A percentile compares a stretch with the other conserved stretches of the same genome.
Conservation (phyloP, 2,888 invertebrate species). For the Diadromus collaris region DNA sequence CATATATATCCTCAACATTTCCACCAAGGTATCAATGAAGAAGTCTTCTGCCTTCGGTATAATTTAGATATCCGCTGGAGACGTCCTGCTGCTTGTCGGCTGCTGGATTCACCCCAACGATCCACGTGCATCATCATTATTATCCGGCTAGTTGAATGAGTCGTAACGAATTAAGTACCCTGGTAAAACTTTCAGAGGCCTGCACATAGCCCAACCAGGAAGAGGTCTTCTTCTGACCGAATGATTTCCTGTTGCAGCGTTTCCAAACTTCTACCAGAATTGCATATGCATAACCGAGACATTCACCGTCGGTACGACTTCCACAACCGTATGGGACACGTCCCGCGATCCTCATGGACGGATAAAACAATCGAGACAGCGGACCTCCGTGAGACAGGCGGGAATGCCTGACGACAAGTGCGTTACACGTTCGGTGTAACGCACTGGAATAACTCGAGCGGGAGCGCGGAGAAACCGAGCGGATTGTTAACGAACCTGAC, state of each 20-base stretch:
- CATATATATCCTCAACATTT: too few species aligned
- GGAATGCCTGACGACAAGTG: background rate
- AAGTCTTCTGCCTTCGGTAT: too few species aligned
- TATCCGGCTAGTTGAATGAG: background rate
- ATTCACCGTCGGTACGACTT: too few species aligned
- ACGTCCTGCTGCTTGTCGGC: conserved; percentile 20
- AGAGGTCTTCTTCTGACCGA: too few species aligned
- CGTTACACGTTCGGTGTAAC: conserved; percentile 24
- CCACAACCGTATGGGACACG: too few species aligned
- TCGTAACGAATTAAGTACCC: background rate
- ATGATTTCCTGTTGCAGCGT: too few species aligned
- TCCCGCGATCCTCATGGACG: background rate
- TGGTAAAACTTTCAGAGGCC: too few species aligned
- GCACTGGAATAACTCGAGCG: conserved; percentile 22
- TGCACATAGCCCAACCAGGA: too few species aligned
- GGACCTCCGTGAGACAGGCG: background rate
- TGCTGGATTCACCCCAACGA: background rate
- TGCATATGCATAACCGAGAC: too few species aligned
- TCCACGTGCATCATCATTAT: background rate
- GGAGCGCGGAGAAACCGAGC: conserved; percentile 27
- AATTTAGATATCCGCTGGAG: too few species aligned
- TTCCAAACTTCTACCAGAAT: too few species aligned
- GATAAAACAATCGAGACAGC: background rate
- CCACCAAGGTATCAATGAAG: too few species aligned
- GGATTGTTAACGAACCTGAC: conserved; percentile 73